Percentiles rank a stretch among this genome's conserved stretches.
Conservation (phyloP, 1,140 invertebrate species). For the Zaprionus inermis region DNA sequence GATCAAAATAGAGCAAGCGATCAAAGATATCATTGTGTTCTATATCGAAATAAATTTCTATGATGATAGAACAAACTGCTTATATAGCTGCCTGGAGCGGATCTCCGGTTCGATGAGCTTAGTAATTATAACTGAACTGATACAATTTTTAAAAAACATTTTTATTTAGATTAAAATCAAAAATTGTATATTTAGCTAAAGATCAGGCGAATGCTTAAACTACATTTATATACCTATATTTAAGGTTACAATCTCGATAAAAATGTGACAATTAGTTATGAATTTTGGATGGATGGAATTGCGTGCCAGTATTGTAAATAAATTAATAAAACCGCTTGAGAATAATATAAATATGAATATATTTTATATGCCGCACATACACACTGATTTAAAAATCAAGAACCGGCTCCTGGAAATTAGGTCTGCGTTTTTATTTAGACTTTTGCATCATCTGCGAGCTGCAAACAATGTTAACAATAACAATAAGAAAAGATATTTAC, state of each 20-base stretch:
- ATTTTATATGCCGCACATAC: conserved; percentile 19
- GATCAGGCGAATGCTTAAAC: too few species aligned
- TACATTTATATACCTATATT: too few species aligned
- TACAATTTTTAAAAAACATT: too few species aligned
- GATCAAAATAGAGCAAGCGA: neutral
- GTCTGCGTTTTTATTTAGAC: conserved; percentile 81
- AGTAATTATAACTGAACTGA: neutral
- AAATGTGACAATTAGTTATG: neutral
- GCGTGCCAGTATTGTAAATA: conserved; percentile 16
- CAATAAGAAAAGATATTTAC: conserved; percentile 53
- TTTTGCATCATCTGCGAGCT: conserved; percentile 65
- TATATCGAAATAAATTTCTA: neutral
- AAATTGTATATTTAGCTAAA: too few species aligned
- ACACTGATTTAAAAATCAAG: conserved; percentile 36
- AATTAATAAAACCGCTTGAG: conserved; percentile 26
- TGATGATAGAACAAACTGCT: neutral
- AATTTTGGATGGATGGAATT: neutral
- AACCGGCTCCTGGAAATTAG: conserved; percentile 73
- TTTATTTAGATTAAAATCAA: too few species aligned
- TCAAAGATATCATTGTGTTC: neutral
- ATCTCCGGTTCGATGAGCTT: neutral
- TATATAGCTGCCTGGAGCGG: neutral
- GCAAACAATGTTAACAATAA: conserved; percentile 38
- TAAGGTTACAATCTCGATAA: too few species aligned
- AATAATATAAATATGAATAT: conserved; percentile 38